A percentile compares a stretch with the other conserved stretches of the same genome.
Conservation (phyloP, 2,797 vertebrate genomes). For the Argya squamiceps region DNA sequence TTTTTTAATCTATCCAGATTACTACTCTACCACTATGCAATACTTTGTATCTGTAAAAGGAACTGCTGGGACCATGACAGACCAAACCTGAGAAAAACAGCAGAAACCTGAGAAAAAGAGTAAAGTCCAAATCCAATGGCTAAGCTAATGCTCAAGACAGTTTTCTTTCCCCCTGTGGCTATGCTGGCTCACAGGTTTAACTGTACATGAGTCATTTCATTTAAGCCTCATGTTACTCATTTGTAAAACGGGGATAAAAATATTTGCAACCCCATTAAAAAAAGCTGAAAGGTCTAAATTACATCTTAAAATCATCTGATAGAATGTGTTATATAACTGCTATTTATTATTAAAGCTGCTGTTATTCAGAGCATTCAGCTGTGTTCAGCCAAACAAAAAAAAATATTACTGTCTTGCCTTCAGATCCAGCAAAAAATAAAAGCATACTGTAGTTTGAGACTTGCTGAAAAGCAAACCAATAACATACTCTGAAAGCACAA, state of each 20-base stretch:
- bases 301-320: not conserved
- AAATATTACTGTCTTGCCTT: not conserved
- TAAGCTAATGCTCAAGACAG: not conserved
- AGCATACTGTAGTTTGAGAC: not conserved
- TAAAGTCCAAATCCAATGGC: not conserved
- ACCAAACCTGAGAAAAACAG: not conserved
- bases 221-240: not conserved
- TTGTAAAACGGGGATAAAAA: not conserved
- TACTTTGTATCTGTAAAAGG: not conserved
- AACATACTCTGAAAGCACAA: not conserved
- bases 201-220: not conserved
- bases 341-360: constrained; percentile 4
- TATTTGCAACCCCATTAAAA: not conserved
- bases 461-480: not conserved
- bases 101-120: not conserved
- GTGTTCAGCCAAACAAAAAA: not conserved
- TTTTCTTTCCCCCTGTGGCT: not conserved
- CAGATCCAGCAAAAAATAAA: not conserved
- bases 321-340: not conserved
- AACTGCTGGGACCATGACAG: not conserved
- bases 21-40: not conserved
- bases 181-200: not conserved
- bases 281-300: not conserved
- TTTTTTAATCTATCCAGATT: not conserved
- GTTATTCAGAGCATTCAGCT: not conserved